Evolutionary conservation across 2,113 vertebrate species (phyloP), one percentile per base, ranked within the genome.

Genomic region (Sturnus vulgaris): DNA sequence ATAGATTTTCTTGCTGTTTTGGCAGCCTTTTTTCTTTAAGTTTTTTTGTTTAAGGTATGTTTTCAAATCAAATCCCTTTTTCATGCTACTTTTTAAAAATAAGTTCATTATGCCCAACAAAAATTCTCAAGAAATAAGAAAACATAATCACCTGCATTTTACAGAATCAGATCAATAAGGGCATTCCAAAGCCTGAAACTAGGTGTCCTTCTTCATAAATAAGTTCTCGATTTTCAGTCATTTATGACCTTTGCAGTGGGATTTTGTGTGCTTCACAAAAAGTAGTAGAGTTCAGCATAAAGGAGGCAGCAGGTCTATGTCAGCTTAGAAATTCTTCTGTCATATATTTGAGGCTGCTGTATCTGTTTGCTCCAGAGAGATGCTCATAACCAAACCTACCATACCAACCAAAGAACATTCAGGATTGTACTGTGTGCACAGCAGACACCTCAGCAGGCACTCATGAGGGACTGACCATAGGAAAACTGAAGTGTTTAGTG

Each of bases 31-130:
- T 12, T 31, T 25, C n/a, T n/a, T 64, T 12, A 40, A 2, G 5
- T 85, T 86, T 93, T 93, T 89, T 93, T 77, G 19, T n/a, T 86
- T 80, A 77, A 65, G 9, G 5, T 47, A 27, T 56, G 12, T 50
- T 55, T 92, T 86, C 17, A 71, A 79, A 77, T 50, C 5, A 79
- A 82, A 88, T 72, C 9, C 12, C 61, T 83, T 88, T 60, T 14
- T 57, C 30, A 28, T 40, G 10, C 6, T 70, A 11, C 30, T 75
- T 84, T 86, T 59, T 3, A 72, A 80, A 85, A 80, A 44, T 61
- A 65, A 53, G 21, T 42, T 73, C 17, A 59, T 81, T 83, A 69
- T 50, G 24, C 11, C 18, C 14, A 73, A 63, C 7, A 50, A 9
- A 81, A 86, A 55, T 63, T 46, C 10, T 68, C 12, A 40, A 80